A percentile compares a stretch with the other conserved stretches of the same genome.
phyloP scores from a whole-genome alignment of 2,888 invertebrate species.

The Melangyna quadrimaculata region DNA sequence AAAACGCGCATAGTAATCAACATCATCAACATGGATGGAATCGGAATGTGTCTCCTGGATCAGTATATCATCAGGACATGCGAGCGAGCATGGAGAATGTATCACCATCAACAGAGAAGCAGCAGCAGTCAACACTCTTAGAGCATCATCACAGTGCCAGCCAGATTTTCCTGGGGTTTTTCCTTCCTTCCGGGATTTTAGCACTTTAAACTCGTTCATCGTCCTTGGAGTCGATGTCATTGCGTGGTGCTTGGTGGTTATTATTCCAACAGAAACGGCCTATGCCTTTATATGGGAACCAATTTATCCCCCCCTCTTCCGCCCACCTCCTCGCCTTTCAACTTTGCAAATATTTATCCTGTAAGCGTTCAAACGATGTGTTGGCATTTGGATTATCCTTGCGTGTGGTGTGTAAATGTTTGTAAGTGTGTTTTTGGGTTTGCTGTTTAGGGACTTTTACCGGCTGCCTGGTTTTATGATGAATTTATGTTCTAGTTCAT shows the following conservation, averaged over 20 bases:
- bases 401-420: not conserved
- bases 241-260: slow-evolving; percentile 52
- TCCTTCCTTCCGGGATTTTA: slow-evolving; percentile 56
- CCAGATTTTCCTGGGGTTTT: slow-evolving; percentile 33
- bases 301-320: slow-evolving; percentile 1
- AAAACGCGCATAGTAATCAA: slow-evolving; percentile 63
- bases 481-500: slow-evolving; percentile 68
- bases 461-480: slow-evolving; percentile 64
- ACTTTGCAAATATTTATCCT: slow-evolving; percentile 66
- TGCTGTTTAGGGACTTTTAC: slow-evolving; percentile 57
- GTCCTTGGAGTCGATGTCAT: slow-evolving; percentile 39
- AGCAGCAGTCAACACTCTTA: slow-evolving; percentile 26
- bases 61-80: slow-evolving; percentile 52
- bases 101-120: slow-evolving; percentile 14
- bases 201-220: slow-evolving; percentile 57
- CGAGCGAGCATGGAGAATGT: slow-evolving; percentile 12
- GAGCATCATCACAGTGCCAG: not conserved
- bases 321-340: too few species aligned
- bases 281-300: slow-evolving; percentile 20
- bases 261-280: slow-evolving; percentile 34
- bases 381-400: slow-evolving; percentile 66
- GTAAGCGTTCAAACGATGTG: slow-evolving; percentile 59
- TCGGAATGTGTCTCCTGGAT: slow-evolving; percentile 54
- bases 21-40: slow-evolving; percentile 49
- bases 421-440: not conserved